These are phyloP conservation scores for Oikopleura vanhoeffeni DNA, from an alignment of 23 tunicate genomes.

Conservation along the genomic window DNA sequence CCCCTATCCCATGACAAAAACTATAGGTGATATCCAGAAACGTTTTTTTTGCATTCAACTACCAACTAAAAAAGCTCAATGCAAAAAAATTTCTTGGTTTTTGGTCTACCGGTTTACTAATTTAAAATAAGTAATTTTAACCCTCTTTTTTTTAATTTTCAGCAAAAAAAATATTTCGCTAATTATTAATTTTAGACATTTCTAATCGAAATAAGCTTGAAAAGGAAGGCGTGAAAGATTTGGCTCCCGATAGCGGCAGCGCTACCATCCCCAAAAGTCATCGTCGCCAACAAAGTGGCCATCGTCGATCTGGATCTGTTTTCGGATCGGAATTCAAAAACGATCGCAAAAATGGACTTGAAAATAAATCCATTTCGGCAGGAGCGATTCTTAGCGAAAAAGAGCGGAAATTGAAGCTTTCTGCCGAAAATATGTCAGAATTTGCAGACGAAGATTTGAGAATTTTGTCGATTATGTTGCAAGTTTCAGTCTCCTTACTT, in stretches of 20 bases:
- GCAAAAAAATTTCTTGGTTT: no score
- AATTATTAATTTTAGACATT: background rate
- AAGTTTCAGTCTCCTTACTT: constrained; percentile 36
- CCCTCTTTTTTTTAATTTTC: background rate
- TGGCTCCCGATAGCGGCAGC: background rate
- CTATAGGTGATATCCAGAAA: no score
- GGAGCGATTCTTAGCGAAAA: background rate
- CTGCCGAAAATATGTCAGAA: background rate
- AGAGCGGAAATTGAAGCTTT: background rate
- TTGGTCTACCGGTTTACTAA: no score
- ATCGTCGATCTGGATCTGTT: background rate
- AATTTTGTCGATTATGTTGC: constrained; percentile 18
- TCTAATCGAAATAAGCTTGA: background rate
- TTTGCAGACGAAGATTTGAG: background rate
- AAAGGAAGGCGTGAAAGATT: background rate
- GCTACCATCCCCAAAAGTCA: background rate
- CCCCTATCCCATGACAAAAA: no score
- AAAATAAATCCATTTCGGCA: background rate
- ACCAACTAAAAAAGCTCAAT: no score
- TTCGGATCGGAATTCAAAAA: background rate
- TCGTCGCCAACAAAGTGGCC: background rate
- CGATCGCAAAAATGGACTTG: background rate
- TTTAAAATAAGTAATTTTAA: no score
- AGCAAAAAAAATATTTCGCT: background rate
- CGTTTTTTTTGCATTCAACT: no score